A percentile compares a stretch with the other conserved stretches of the same genome.
Evolutionary conservation across 64 coral and sea anemone genomes (phyloP).

Genomic region (Hydrozoanthus tunicans): DNA sequence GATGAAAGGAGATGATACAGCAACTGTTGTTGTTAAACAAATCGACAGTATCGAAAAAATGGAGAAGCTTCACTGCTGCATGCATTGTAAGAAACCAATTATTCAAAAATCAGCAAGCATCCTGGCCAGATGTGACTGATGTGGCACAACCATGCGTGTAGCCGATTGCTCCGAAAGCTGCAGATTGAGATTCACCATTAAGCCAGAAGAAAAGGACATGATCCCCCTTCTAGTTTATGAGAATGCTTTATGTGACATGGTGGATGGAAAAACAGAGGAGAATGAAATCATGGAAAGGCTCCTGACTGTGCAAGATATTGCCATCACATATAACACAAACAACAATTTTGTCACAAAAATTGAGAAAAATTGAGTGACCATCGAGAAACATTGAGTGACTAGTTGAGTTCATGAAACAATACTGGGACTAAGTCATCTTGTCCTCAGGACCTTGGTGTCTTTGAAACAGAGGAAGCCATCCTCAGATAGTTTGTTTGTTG

Average conservation of each 20-base stretch:
- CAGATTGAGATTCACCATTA: constrained; percentile 22
- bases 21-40: constrained; percentile 26
- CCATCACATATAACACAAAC: constrained; percentile 26
- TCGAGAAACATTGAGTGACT: constrained; percentile 14
- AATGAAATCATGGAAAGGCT: constrained; percentile 22
- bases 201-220: constrained; percentile 25
- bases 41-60: constrained; percentile 11
- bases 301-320: constrained; percentile 25
- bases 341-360: constrained; percentile 8
- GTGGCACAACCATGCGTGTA: constrained; percentile 20
- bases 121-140: constrained; percentile 20
- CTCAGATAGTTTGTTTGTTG: constrained; percentile 7
- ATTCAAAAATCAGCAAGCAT: constrained; percentile 17
- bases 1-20: constrained; percentile 25
- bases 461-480: constrained; percentile 10
- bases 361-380: constrained; percentile 15
- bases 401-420: constrained; percentile 12
- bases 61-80: constrained; percentile 17
- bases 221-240: constrained; percentile 25
- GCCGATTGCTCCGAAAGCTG: constrained; percentile 16
- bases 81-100: constrained; percentile 23
- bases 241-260: constrained; percentile 14
- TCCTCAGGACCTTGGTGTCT: constrained; percentile 5
- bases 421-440: constrained; percentile 18
- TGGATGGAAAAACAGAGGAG: constrained; percentile 21